Conservation (phyloP, 1,140 invertebrate genomes). For the Aphelenchoides fujianensis region DNA sequence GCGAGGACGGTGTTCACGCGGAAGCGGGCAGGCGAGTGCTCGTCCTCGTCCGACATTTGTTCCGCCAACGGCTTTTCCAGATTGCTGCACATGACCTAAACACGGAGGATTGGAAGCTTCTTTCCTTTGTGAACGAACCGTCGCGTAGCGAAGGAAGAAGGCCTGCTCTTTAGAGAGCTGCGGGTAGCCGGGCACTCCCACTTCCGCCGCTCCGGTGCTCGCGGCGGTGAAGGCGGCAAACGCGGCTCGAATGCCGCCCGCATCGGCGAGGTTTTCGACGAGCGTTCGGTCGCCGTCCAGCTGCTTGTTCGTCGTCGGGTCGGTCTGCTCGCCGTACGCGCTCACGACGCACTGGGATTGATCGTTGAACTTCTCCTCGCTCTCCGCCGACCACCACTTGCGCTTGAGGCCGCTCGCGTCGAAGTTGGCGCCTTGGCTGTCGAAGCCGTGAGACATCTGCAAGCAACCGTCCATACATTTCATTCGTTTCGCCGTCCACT, state of each 20-base stretch:
- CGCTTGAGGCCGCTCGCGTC: not conserved
- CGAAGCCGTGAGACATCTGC: not conserved
- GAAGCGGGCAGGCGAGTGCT: conserved; percentile 73
- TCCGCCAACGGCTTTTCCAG: no score
- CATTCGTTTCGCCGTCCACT: not conserved
- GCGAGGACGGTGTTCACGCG: conserved; percentile 76
- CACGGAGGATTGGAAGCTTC: no score
- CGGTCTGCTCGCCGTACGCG: not conserved
- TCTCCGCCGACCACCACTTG: not conserved
- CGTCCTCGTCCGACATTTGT: no score
- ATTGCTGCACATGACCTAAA: no score
- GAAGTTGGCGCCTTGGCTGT: not conserved
- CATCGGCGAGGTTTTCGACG: not conserved
- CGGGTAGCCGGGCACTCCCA: not conserved
- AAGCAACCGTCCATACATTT: not conserved
- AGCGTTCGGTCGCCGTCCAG: not conserved
- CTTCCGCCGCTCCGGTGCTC: not conserved
- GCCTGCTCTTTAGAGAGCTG: not conserved
- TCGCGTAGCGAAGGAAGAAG: not conserved
- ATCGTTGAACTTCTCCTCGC: not conserved
- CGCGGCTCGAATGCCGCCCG: not conserved
- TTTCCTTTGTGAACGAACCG: no score
- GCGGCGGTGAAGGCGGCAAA: not conserved
- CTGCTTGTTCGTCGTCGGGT: not conserved
- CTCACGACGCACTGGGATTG: not conserved